Evolutionary conservation across 2,113 vertebrate genomes (phyloP).

Genomic region (Arenaria interpres): DNA sequence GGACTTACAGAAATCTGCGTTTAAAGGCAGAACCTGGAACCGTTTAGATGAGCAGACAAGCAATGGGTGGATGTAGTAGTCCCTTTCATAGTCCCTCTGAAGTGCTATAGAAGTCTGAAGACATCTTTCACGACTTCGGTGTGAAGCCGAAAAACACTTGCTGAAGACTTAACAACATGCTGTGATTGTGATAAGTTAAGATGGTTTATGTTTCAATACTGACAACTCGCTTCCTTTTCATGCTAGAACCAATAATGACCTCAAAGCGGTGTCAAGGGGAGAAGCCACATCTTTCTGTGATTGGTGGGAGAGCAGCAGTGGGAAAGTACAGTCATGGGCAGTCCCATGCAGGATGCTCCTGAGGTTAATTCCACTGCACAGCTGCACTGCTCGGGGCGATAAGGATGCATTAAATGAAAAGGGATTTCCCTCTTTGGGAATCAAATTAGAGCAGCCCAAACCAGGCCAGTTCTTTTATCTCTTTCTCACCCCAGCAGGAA

Average conservation of each 20-base stretch:
- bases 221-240: not conserved
- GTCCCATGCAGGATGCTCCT: slow-evolving; percentile 44
- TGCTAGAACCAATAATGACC: slow-evolving; percentile 22
- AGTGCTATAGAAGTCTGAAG: not conserved
- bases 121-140: not conserved
- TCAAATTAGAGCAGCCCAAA: slow-evolving; percentile 31
- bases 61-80: not conserved
- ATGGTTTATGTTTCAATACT: slow-evolving; percentile 25
- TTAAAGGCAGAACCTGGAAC: not conserved
- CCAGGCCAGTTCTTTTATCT: slow-evolving; percentile 47
- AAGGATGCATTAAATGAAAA: slow-evolving; percentile 43
- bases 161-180: not conserved
- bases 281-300: not conserved
- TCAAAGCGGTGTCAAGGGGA: not conserved
- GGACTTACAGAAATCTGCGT: not conserved
- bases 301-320: slow-evolving; percentile 40
- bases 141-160: slow-evolving; percentile 17
- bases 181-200: not conserved
- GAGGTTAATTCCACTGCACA: slow-evolving; percentile 64
- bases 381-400: slow-evolving; percentile 55
- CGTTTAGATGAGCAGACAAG: not conserved
- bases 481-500: slow-evolving; percentile 27
- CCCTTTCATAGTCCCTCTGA: not conserved
- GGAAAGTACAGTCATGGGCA: slow-evolving; percentile 45
- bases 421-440: slow-evolving; percentile 64